Conservation (phyloP, 2,797 vertebrate species). For the Carduelis carduelis region DNA sequence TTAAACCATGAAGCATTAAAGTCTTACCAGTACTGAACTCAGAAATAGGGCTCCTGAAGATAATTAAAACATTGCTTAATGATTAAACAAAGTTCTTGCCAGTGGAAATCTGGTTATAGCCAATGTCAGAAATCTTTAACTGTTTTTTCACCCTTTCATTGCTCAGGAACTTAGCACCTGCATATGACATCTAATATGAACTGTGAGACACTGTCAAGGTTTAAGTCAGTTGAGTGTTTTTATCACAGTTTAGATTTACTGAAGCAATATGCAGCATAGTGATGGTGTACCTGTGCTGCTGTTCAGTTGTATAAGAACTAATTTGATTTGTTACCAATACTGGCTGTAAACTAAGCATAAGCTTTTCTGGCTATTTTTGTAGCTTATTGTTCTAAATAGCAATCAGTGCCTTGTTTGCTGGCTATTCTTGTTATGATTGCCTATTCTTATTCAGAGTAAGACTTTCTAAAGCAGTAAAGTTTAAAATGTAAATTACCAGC, state of each 20-base stretch:
- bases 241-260: not conserved
- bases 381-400: not conserved
- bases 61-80: constrained; percentile 50
- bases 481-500: not conserved
- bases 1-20: constrained; percentile 23
- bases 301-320: not conserved
- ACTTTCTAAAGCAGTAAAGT: not conserved
- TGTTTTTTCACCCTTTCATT: not conserved
- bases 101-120: not conserved
- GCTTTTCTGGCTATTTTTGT: not conserved
- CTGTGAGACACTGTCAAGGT: not conserved
- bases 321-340: not conserved
- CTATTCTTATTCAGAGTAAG: not conserved
- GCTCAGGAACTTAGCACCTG: not conserved
- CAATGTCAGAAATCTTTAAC: not conserved
- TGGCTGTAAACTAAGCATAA: not conserved
- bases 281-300: not conserved
- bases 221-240: not conserved
- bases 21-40: not conserved
- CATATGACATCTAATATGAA: not conserved
- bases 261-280: not conserved
- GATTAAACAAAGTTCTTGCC: constrained; percentile 43
- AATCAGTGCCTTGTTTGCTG: not conserved
- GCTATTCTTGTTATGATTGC: not conserved
- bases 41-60: constrained; percentile 15